phyloP scores from a whole-genome alignment of 2,797 vertebrate genomes.

The Chaetodon trifasciatus region DNA sequence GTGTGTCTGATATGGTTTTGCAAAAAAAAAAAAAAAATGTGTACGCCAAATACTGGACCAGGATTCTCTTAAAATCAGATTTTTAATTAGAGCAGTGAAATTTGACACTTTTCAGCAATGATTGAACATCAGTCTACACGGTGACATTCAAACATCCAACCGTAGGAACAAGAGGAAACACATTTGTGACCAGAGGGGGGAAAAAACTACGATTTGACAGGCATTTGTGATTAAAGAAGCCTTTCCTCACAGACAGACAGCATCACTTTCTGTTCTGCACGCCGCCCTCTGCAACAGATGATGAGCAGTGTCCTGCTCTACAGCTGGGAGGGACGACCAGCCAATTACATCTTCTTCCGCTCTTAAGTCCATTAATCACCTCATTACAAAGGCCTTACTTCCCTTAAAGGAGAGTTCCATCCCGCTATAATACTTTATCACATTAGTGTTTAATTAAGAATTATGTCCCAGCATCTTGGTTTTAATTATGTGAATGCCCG shows the following conservation, averaged over 20 bases:
- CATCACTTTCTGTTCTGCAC: slow-evolving; percentile 35
- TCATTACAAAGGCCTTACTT: slow-evolving; percentile 83
- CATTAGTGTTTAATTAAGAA: slow-evolving; percentile 95
- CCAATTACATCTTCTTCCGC: slow-evolving; percentile 87
- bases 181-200: too few relatives aligned
- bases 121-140: too few relatives aligned
- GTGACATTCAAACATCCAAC: too few relatives aligned
- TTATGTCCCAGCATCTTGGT: slow-evolving; percentile 89
- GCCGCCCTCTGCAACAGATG: slow-evolving; percentile 40
- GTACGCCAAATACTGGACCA: too few relatives aligned
- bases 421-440: slow-evolving; percentile 88
- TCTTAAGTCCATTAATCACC: slow-evolving; percentile 89
- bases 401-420: slow-evolving; percentile 85
- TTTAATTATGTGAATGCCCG: slow-evolving; percentile 89
- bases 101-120: too few relatives aligned
- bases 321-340: slow-evolving; percentile 67
- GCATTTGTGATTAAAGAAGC: slow-evolving; percentile 17
- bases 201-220: not conserved
- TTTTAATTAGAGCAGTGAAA: too few relatives aligned
- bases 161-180: too few relatives aligned
- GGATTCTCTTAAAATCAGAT: too few relatives aligned
- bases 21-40: too few relatives aligned
- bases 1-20: too few relatives aligned
- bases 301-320: slow-evolving; percentile 48
- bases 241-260: slow-evolving; percentile 20